Evolutionary conservation across 2,113 vertebrate genomes (phyloP).

Genomic region (Labrus mixtus): DNA sequence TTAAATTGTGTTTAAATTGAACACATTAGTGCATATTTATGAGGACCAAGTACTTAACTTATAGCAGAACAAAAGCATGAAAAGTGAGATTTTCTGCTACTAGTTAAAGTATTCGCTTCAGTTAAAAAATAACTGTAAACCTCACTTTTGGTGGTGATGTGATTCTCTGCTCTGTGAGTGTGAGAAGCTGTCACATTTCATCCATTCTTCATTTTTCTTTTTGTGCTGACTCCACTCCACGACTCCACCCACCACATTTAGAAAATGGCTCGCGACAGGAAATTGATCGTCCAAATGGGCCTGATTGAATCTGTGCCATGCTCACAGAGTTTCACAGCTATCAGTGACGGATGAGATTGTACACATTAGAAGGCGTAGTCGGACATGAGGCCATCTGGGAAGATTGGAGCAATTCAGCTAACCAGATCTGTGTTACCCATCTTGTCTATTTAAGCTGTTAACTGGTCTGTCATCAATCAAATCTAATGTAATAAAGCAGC

Average conservation of each 20-base stretch:
- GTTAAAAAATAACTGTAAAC: background rate
- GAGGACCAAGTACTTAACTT: too few species aligned
- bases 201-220: background rate
- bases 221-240: background rate
- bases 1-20: too few species aligned
- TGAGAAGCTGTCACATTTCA: background rate
- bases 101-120: background rate
- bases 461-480: constrained; percentile 36
- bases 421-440: constrained; percentile 40
- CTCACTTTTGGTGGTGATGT: too few species aligned
- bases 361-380: constrained; percentile 42
- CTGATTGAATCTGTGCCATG: constrained; percentile 65
- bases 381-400: constrained; percentile 64
- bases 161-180: background rate
- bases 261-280: constrained; percentile 55
- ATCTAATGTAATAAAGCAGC: constrained; percentile 4
- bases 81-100: background rate
- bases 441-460: constrained; percentile 26
- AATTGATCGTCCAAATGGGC: constrained; percentile 62
- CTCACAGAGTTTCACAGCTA: constrained; percentile 58
- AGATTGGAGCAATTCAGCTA: constrained; percentile 40
- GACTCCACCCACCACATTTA: constrained; percentile 38
- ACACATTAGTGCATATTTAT: too few species aligned
- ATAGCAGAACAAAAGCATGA: background rate
- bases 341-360: constrained; percentile 70